Evolutionary conservation across 2,797 vertebrate genomes (phyloP).

Genomic region (Champsocephalus esox): DNA sequence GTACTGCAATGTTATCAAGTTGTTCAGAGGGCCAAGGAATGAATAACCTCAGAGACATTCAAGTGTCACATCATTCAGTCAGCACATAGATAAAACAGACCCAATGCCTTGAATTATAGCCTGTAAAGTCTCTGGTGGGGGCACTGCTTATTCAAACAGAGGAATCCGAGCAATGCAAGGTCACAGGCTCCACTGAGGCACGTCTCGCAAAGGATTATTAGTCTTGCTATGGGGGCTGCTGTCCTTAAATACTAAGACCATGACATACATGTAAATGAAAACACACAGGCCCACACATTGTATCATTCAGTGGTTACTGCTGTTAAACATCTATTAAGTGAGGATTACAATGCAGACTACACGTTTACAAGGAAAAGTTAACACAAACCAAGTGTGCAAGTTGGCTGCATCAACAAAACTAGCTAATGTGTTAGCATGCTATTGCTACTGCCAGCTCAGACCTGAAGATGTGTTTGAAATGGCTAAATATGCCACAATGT

Average conservation of each 20-base stretch:
- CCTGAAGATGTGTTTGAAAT: background rate
- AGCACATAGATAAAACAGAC: conserved; percentile 22
- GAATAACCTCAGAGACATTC: conserved; percentile 12
- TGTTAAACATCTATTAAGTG: background rate
- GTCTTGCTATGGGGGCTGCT: conserved; percentile 51
- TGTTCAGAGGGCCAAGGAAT: conserved; percentile 2
- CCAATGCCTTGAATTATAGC: conserved; percentile 52
- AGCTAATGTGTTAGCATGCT: background rate
- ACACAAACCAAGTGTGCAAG: background rate
- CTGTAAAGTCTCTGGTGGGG: conserved; percentile 71
- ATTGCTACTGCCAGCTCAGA: background rate
- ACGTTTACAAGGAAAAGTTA: too few relatives aligned
- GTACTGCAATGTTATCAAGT: background rate
- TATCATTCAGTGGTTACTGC: background rate
- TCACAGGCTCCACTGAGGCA: conserved; percentile 69
- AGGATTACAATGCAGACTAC: background rate
- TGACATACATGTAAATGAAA: conserved; percentile 23
- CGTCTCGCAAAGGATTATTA: conserved; percentile 69
- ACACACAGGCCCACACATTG: background rate
- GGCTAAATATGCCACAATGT: background rate
- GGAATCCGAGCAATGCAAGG: conserved; percentile 81
- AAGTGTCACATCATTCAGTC: conserved; percentile 34
- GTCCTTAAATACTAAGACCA: conserved; percentile 50
- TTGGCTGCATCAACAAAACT: background rate
- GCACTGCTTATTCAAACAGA: conserved; percentile 67